These are phyloP conservation scores for Gouania willdenowi DNA, from an alignment of 2,797 vertebrate species.

Conservation along the genomic window DNA sequence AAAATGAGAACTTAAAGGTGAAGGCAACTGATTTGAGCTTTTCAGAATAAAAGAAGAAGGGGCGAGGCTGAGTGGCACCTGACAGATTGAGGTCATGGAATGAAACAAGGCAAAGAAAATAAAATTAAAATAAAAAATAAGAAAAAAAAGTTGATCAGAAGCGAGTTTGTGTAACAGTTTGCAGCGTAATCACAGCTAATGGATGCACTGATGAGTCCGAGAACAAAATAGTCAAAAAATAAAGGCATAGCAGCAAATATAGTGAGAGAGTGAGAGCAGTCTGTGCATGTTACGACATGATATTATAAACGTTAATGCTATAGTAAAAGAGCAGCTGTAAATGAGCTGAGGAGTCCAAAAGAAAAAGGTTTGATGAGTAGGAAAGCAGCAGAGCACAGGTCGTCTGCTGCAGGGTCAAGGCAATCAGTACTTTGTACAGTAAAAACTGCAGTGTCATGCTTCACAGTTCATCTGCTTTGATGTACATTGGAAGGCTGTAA, in stretches of 20 bases:
- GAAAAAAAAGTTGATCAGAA: not conserved
- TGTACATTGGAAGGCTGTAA: conserved; percentile 7
- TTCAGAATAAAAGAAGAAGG: conserved; percentile 11
- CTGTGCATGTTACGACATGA: too few relatives aligned
- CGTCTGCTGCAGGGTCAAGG: conserved; percentile 21
- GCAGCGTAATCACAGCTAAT: not conserved
- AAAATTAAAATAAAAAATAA: not conserved
- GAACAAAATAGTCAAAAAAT: too few relatives aligned
- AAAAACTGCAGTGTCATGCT: not conserved
- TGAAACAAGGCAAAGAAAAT: conserved; percentile 38
- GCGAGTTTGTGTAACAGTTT: not conserved
- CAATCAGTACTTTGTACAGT: conserved; percentile 10
- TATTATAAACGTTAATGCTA: too few relatives aligned
- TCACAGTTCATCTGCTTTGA: conserved; percentile 7
- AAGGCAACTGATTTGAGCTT: conserved; percentile 39
- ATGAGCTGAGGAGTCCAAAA: too few relatives aligned
- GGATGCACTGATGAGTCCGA: too few relatives aligned
- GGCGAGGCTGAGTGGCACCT: conserved; percentile 31
- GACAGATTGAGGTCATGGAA: conserved; percentile 33
- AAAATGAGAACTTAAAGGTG: conserved; percentile 13
- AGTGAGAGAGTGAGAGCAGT: too few relatives aligned
- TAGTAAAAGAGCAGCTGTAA: too few relatives aligned
- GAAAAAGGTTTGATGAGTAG: too few relatives aligned
- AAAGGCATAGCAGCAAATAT: too few relatives aligned
- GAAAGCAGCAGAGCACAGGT: conserved; percentile 12